Percentiles rank a stretch among this genome's conserved stretches.
These are phyloP conservation scores for Trachelus troglodyta DNA, from an alignment of 2,888 invertebrate species.

Conservation along the genomic window DNA sequence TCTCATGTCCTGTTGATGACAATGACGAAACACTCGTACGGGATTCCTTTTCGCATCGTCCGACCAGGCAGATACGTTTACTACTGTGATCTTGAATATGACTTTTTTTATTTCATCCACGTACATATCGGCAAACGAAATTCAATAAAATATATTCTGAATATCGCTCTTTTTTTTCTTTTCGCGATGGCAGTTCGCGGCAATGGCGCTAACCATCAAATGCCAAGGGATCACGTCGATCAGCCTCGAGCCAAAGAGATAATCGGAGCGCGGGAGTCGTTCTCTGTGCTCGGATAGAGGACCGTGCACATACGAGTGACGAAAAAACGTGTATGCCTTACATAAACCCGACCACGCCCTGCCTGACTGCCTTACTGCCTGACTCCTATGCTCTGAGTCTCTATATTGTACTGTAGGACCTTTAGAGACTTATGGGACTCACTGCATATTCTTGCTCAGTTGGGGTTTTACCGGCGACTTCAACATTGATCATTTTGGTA, in stretches of 20 bases:
- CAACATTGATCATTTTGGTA: background rate
- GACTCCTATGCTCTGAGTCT: background rate
- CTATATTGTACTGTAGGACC: background rate
- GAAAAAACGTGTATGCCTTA: constrained; percentile 61
- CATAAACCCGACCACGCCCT: constrained; percentile 65
- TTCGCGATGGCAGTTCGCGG: background rate
- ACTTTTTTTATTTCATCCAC: background rate
- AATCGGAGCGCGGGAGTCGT: constrained; percentile 55
- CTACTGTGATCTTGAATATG: background rate
- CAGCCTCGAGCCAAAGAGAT: constrained; percentile 41
- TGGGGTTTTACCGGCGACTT: background rate
- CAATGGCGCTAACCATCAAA: constrained; percentile 4
- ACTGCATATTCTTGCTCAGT: background rate
- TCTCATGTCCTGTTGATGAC: background rate
- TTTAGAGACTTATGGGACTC: background rate
- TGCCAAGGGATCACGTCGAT: constrained; percentile 33
- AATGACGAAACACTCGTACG: background rate
- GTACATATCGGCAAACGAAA: background rate
- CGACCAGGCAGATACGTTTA: background rate
- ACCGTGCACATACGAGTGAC: constrained; percentile 44
- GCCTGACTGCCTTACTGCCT: constrained; percentile 40
- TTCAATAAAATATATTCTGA: background rate
- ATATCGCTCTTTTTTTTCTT: background rate
- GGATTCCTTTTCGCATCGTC: background rate
- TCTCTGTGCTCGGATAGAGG: constrained; percentile 33